Evolutionary conservation across 2,797 vertebrate genomes (phyloP), one percentile per base, ranked within the genome.

Genomic region (Lophius americanus): DNA sequence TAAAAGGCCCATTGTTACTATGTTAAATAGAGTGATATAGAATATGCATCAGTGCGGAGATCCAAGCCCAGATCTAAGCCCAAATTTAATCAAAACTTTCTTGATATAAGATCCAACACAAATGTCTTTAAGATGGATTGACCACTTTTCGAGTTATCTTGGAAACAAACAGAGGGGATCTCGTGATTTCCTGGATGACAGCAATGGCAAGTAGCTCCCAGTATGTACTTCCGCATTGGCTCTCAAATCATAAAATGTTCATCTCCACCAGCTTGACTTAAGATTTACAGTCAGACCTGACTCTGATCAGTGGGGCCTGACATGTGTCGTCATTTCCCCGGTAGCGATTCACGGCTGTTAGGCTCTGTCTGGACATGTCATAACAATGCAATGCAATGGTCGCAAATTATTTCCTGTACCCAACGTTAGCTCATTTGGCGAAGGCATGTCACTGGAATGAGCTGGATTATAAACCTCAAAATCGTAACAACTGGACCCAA

Each of bases 351-450:
- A 65, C n/a, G 54, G 7, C 49, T 33, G 53, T 3, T 65, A 66
- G 56, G 56, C 37, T 66, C 68, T 71, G 84, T 78, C 75, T 70
- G 69, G 60, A 77, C 88, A 70, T 90, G 89, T 89, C 89, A 91
- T 52, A 91, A 92, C 88, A 91, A 88, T n/a, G 73, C 76, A 70
- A 75, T 64, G 79, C 35, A 42, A 82, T 75, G 68, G 2, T 36
- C 88, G 84, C 78, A 79, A 89, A 79, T 82, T 85, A 85, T 77
- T 64, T 57, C 51, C 38, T 7, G 5, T 23, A 3, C 51, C 50
- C 76, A 51, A 69, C 56, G 64, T 62, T 82, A 82, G 79, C 84
- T 76, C 49, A 0, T 0, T 13, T 6, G 13, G 88, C 79, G 71
- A 62, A 70, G 7, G 53, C 62, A 72, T 54, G 50, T 9, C 14